Conservation (phyloP, 2,888 invertebrate species). For the Gryllus longicercus region DNA sequence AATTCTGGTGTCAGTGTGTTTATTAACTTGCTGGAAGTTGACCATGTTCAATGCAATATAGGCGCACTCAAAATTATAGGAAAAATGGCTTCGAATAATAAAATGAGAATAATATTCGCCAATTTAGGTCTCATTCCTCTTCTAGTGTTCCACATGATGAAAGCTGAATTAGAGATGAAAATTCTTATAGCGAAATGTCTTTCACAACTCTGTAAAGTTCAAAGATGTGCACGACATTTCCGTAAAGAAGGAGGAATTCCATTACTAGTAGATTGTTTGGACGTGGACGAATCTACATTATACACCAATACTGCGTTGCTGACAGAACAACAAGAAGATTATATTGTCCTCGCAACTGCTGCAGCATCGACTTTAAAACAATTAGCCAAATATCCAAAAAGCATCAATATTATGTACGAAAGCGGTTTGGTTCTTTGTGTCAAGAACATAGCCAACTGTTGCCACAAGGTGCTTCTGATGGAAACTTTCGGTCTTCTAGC, state of each 20-base stretch:
- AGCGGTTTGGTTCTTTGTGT: not conserved
- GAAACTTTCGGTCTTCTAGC: not conserved
- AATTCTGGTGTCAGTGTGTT: not conserved
- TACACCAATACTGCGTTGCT: not conserved
- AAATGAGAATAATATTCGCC: not conserved
- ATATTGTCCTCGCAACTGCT: not conserved
- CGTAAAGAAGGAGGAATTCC: not conserved
- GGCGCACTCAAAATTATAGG: not conserved
- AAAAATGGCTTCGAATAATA: not conserved
- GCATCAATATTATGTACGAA: not conserved
- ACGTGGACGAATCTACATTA: not conserved
- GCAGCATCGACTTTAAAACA: not conserved
- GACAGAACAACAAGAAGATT: not conserved
- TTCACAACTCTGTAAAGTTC: not conserved
- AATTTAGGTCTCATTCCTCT: not conserved
- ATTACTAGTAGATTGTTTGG: not conserved
- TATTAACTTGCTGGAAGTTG: not conserved
- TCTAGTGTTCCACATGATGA: not conserved
- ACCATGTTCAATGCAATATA: not conserved
- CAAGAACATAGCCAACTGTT: not conserved
- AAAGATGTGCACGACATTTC: not conserved
- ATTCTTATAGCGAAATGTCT: not conserved
- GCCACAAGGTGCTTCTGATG: not conserved
- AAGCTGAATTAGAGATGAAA: not conserved
- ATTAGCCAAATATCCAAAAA: not conserved